Conservation (phyloP, 2,113 vertebrate genomes). For the Oreotragus oreotragus region DNA sequence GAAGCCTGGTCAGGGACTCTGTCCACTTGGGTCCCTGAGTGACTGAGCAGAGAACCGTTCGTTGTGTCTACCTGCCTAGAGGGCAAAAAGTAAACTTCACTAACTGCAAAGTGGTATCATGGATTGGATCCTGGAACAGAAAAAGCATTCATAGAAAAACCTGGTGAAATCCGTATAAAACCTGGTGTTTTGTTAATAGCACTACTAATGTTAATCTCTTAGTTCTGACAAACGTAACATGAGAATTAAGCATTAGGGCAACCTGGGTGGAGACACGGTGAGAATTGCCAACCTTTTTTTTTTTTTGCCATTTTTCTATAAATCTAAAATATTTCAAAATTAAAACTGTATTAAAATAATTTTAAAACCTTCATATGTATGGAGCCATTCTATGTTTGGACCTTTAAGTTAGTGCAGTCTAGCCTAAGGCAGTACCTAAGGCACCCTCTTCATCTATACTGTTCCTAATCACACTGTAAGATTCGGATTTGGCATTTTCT, state of each 20-base stretch:
- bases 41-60: rapidly evolving
- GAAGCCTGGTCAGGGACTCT: background rate
- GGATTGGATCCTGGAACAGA: background rate
- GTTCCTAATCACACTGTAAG: background rate
- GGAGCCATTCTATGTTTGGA: background rate
- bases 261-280: background rate
- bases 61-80: background rate
- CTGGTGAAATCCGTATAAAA: background rate
- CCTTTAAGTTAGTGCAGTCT: background rate
- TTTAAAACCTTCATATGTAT: background rate
- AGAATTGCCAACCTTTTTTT: background rate
- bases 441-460: background rate
- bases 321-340: background rate
- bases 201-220: background rate
- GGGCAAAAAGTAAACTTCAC: background rate
- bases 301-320: background rate
- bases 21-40: background rate
- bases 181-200: background rate
- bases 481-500: background rate
- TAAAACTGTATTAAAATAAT: background rate
- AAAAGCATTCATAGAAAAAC: background rate
- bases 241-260: background rate
- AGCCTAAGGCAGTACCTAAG: rapidly evolving
- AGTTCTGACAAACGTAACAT: background rate
- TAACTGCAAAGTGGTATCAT: background rate